Base-by-base conservation (phyloP, 2,113 vertebrate genomes). In the Alosa alosa region DNA sequence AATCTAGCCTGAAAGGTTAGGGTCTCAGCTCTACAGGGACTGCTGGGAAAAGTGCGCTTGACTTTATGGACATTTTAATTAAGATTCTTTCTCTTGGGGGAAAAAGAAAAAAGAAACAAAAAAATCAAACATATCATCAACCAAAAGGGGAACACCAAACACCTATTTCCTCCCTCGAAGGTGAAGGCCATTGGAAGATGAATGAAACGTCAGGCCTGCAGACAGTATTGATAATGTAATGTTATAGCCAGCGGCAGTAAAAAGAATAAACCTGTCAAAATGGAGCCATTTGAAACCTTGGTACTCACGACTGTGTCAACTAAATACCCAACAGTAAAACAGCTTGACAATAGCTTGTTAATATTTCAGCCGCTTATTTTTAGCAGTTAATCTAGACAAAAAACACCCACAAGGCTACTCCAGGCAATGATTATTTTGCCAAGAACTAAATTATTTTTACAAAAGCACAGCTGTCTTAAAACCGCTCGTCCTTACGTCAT, bases 201-300 rank as follows among this genome's bases (percentile, higher is more conserved):
- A 86, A 93, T 93, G 89, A 91, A 89, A 92, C 89, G 92, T 94
- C 90, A 91, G 87, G 91, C 91, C 88, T 82, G 57, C 36, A 90
- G 88, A 91, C 83, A 86, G 83, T 82, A 81, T 88, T 81, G 68
- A 89, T 89, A 88, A 89, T 86, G 86, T 82, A 89, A 88, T 86
- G 50, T 9, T 78, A 82, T 78, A 81, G 87, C 86, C 87, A 83
- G 72, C 10, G 55, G 85, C 86, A 68, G 85, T 89, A 90, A 90
- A 89, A 81, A 64, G 85, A 83, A 86, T 85, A 87, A 89, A 85
- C 64, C 64, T 64, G 86, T 75, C 85, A 82, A 84, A 75, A 72
- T 49, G 39, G 2, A 82, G 81, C n/a, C 83, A 78, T 78, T 78
- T 39, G 13, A 78, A 78, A 78, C 5, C 31, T 3, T 39, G 31